Conservation (phyloP, 2,888 invertebrate genomes). For the Athalia rosae region DNA sequence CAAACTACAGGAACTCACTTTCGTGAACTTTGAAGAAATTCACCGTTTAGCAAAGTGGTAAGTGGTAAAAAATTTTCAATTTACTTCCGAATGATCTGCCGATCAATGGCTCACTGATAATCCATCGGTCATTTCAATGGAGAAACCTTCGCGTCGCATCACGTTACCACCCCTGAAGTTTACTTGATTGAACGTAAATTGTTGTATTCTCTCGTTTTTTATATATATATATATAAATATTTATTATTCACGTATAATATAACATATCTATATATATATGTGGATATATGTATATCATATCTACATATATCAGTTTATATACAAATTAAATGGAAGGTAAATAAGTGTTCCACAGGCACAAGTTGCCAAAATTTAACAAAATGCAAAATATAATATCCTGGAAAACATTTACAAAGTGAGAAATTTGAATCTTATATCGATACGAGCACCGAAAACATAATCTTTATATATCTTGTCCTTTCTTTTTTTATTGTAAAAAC, state of each 20-base stretch:
- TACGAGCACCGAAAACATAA: slow-evolving; percentile 45
- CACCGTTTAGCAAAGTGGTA: neutral
- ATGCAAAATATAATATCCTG: slow-evolving; percentile 61
- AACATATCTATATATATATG: slow-evolving; percentile 48
- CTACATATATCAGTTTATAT: slow-evolving; percentile 55
- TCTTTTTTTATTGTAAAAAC: slow-evolving; percentile 47
- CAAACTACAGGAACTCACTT: neutral
- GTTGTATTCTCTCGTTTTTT: slow-evolving; percentile 44
- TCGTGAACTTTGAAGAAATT: neutral
- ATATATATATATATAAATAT: slow-evolving; percentile 58
- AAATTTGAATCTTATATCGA: slow-evolving; percentile 19
- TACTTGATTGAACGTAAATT: slow-evolving; percentile 51
- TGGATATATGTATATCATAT: slow-evolving; percentile 51
- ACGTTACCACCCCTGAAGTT: slow-evolving; percentile 69
- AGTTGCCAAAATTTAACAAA: slow-evolving; percentile 69
- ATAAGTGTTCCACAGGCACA: slow-evolving; percentile 74
- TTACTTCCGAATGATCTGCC: slow-evolving; percentile 19
- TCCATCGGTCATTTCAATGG: neutral
- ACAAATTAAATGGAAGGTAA: slow-evolving; percentile 62
- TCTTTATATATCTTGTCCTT: slow-evolving; percentile 23
- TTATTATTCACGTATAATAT: slow-evolving; percentile 56
- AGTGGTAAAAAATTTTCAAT: too few relatives aligned
- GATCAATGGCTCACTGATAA: slow-evolving; percentile 27
- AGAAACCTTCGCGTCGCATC: slow-evolving; percentile 63
- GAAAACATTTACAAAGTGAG: slow-evolving; percentile 53